Evolutionary conservation across 37 sponge, comb jelly and placozoan species (phyloP).

Genomic region (Aplysina aerophoba): DNA sequence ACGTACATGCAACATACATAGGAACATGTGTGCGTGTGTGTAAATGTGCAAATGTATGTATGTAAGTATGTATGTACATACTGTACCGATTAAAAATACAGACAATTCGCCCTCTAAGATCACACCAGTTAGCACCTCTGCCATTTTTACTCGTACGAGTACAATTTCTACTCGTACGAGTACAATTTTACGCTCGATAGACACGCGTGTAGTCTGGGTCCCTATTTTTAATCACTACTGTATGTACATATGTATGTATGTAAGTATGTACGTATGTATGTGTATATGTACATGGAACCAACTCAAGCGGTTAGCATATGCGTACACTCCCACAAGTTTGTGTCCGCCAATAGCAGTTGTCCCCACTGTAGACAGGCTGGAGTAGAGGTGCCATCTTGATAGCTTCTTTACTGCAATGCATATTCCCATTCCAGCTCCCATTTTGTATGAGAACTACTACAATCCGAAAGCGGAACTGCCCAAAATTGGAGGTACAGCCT

Average conservation of each 20-base stretch:
- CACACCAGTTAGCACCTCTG: too few relatives aligned
- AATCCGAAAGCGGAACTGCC: constrained; percentile 41
- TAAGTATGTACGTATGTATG: background rate
- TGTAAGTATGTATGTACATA: constrained; percentile 5
- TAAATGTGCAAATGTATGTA: constrained; percentile 1
- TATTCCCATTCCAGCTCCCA: constrained; percentile 13
- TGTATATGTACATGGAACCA: background rate
- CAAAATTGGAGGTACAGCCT: background rate
- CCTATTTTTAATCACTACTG: background rate
- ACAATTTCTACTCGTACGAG: too few relatives aligned
- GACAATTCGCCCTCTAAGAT: too few relatives aligned
- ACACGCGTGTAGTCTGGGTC: too few relatives aligned
- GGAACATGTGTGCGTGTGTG: constrained; percentile 5
- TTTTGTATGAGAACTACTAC: constrained; percentile 86
- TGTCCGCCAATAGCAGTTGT: too few relatives aligned
- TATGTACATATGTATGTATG: background rate
- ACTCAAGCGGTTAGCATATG: too few relatives aligned
- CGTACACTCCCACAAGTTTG: too few relatives aligned
- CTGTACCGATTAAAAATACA: too few relatives aligned
- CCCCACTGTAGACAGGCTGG: too few relatives aligned
- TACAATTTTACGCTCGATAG: too few relatives aligned
- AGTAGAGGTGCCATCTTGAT: background rate
- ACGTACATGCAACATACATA: too few relatives aligned
- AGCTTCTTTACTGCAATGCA: background rate
- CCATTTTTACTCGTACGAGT: too few relatives aligned